Percentiles rank a stretch among this genome's conserved stretches.
Evolutionary conservation across 2,888 invertebrate species (phyloP).

Genomic region (Drosophila recens): DNA sequence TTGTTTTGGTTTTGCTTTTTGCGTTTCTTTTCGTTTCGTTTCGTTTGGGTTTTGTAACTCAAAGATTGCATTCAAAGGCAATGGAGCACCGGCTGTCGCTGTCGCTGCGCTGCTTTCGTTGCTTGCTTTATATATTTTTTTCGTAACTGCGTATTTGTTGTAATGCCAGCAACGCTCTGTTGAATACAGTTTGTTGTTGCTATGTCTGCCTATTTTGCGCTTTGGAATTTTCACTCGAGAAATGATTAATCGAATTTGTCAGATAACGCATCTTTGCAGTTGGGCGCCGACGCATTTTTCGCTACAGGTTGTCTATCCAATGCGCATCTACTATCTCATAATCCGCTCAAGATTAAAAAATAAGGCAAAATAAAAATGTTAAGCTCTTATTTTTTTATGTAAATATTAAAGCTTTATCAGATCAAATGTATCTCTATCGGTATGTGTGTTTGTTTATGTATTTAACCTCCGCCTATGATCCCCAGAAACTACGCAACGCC

Average conservation of each 20-base stretch:
- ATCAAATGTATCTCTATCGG: neutral
- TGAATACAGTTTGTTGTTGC: conserved; percentile 45
- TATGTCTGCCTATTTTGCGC: conserved; percentile 33
- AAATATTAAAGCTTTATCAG: conserved; percentile 1
- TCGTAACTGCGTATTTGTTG: conserved; percentile 79
- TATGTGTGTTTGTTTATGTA: conserved; percentile 2
- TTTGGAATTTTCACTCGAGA: conserved; percentile 69
- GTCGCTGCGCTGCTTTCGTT: conserved; percentile 29
- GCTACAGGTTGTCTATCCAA: conserved; percentile 37
- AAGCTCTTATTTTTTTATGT: conserved; percentile 1
- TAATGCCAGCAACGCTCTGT: conserved; percentile 72
- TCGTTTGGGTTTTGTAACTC: conserved; percentile 63
- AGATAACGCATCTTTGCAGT: conserved; percentile 72
- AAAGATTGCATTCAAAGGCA: conserved; percentile 62
- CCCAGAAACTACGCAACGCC: conserved; percentile 50
- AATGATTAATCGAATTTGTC: conserved; percentile 76
- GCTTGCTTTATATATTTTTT: conserved; percentile 24
- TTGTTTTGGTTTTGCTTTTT: conserved; percentile 76
- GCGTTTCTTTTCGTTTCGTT: conserved; percentile 54
- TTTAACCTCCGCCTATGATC: conserved; percentile 7
- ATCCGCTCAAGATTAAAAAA: conserved; percentile 1
- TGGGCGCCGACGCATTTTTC: conserved; percentile 33
- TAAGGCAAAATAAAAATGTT: neutral
- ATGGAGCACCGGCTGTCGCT: conserved; percentile 39
- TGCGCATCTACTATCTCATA: conserved; percentile 13